Evolutionary conservation across 2,113 vertebrate species (phyloP), one percentile per base, ranked within the genome.

Genomic region (Todiramphus saurophagus): DNA sequence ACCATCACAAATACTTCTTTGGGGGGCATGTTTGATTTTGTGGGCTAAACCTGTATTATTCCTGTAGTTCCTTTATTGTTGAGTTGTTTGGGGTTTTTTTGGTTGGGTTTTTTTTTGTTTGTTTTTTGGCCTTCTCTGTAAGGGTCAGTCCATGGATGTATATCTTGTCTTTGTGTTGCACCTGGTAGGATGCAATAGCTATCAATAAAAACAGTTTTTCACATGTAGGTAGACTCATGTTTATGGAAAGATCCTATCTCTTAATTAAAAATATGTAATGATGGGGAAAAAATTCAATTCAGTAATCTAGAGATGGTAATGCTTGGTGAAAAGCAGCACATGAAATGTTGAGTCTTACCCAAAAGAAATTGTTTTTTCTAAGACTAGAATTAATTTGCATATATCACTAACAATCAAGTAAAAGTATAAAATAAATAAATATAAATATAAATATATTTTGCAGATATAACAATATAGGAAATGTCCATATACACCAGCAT

Each of bases 361-460:
- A 81, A 93, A 85, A 86, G 2, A 90, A 76, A 17, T 31, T 83
- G 48, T 11, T 68, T 69, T 43, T 90, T 92, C 73, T 67, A 86
- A 95, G 86, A 75, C 43, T 85, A 79, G 58, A 89, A 75, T 76
- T 67, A 55, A 91, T 94, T 97, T 93, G 17, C 55, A 53, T 91
- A 48, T 89, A 87, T 73, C 8, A 44, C 41, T 81, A 39, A 20
- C 5, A 76, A 76, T 69, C 72, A 94, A 90, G 72, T 60, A 94
- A 95, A 88, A 94, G 63, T 73, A 14, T 55, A 84, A 25, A 96
- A 58, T 82, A 91, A 91, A 92, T 88, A 60, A 58, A 84, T 94
- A 94, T 80, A 31, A 62, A 64, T 74, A 30, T 80, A 96, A 93
- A 81, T 19, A 0, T 68, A 33, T 87, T 97, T 89, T 94, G 16